phyloP scores from a whole-genome alignment of 2,113 vertebrate species.

The Delphinapterus leucas region DNA sequence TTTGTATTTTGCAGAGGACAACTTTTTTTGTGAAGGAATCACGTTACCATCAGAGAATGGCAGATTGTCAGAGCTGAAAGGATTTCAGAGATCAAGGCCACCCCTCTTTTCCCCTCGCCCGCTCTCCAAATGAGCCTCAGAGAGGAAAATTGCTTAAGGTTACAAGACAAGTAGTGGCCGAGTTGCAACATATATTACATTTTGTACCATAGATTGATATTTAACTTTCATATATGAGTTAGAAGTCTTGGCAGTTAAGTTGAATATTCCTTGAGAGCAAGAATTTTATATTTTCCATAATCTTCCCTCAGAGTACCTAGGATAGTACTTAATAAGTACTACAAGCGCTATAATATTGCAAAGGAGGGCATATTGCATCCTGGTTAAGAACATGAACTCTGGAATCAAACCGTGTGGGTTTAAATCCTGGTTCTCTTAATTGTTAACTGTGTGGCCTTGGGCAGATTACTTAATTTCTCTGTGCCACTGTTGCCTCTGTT shows the following conservation, averaged over 20 bases:
- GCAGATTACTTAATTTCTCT: background rate
- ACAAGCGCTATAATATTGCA: background rate
- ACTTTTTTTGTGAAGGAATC: background rate
- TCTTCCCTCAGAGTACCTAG: background rate
- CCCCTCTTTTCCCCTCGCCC: background rate
- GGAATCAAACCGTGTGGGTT: background rate
- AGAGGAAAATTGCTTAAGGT: constrained; percentile 11
- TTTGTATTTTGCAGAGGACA: constrained; percentile 24
- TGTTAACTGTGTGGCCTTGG: background rate
- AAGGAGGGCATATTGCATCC: background rate
- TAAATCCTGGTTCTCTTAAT: background rate
- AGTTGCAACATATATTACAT: background rate
- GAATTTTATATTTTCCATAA: background rate
- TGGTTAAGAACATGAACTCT: background rate
- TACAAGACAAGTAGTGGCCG: background rate
- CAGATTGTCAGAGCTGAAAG: background rate
- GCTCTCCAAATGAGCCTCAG: background rate
- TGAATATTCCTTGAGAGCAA: background rate
- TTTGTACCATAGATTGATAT: background rate
- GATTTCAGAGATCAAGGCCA: background rate
- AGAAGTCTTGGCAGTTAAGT: background rate
- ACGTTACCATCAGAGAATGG: background rate
- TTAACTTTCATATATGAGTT: background rate
- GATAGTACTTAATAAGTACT: background rate
- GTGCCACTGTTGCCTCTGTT: background rate